Percentiles rank a stretch among this genome's conserved stretches.
Evolutionary conservation across 2,113 vertebrate genomes (phyloP).

Genomic region (Potamarius usumacintae): DNA sequence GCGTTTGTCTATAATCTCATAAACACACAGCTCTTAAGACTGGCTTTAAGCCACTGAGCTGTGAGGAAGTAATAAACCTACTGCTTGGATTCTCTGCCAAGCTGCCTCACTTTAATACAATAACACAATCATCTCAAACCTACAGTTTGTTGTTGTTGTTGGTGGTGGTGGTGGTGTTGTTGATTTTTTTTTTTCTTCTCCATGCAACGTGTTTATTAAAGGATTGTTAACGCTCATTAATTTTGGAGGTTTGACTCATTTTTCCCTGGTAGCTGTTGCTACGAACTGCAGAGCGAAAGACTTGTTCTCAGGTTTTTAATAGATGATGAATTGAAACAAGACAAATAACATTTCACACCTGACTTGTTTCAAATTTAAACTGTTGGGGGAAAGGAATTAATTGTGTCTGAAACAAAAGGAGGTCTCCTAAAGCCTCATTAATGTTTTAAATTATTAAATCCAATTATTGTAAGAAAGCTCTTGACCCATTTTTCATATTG

Average conservation of each 20-base stretch:
- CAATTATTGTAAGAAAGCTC: constrained; percentile 69
- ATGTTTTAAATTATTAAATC: constrained; percentile 76
- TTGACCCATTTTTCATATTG: constrained; percentile 67
- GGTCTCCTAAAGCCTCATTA: constrained; percentile 66
- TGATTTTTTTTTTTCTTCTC: background rate
- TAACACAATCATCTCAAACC: constrained; percentile 4
- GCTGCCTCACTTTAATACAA: constrained; percentile 26
- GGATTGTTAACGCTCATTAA: constrained; percentile 11
- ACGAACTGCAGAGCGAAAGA: constrained; percentile 25
- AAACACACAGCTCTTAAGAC: constrained; percentile 20
- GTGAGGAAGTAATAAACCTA: constrained; percentile 35
- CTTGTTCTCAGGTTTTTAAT: constrained; percentile 41
- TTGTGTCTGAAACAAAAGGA: constrained; percentile 66
- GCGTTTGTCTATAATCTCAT: constrained; percentile 29
- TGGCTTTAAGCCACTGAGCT: constrained; percentile 34
- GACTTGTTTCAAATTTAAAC: constrained; percentile 64
- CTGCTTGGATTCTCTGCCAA: background rate
- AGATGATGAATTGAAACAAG: constrained; percentile 51
- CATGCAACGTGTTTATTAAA: constrained; percentile 21
- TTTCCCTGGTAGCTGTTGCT: constrained; percentile 3
- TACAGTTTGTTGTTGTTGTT: constrained; percentile 2
- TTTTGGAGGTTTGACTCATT: background rate
- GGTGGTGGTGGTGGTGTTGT: no score
- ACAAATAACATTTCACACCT: constrained; percentile 61
- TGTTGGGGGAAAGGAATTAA: constrained; percentile 68